These are phyloP conservation scores for Archilochus colubris DNA, from an alignment of 2,113 vertebrate genomes.

Conservation along the genomic window DNA sequence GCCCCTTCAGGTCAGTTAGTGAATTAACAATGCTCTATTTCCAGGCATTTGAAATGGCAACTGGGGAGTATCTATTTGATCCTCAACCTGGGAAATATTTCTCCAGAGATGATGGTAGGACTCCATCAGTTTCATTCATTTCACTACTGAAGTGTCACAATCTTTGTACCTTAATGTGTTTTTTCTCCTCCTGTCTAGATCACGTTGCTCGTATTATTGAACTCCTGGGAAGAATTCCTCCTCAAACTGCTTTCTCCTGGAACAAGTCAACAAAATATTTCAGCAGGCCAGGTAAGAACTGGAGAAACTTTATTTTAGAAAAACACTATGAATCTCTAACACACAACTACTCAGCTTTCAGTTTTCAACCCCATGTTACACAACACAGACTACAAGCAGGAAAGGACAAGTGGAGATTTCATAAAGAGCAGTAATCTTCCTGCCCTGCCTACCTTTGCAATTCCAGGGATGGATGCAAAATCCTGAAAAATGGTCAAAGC, in stretches of 20 bases:
- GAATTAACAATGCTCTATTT: neutral
- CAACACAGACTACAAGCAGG: neutral
- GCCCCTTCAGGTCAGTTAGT: neutral
- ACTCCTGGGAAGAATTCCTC: constrained; percentile 85
- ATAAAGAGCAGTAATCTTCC: neutral
- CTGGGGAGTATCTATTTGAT: constrained; percentile 83
- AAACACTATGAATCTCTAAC: neutral
- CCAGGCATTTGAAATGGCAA: constrained; percentile 87
- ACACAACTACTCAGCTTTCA: neutral
- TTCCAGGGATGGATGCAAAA: neutral
- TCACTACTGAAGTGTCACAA: neutral
- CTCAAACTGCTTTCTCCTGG: constrained; percentile 76
- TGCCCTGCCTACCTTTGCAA: neutral
- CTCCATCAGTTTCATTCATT: neutral
- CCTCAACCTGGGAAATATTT: constrained; percentile 80
- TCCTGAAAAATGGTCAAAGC: neutral
- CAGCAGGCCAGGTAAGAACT: constrained; percentile 77
- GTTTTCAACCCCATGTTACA: neutral
- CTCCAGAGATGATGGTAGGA: constrained; percentile 85
- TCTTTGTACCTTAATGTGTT: neutral
- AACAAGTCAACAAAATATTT: constrained; percentile 84
- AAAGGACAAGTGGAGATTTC: neutral
- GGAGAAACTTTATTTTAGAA: neutral
- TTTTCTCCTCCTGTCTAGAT: constrained; percentile 68
- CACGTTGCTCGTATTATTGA: constrained; percentile 85